Conservation (phyloP, 2,113 vertebrate species). For the Tenrec ecaudatus region DNA sequence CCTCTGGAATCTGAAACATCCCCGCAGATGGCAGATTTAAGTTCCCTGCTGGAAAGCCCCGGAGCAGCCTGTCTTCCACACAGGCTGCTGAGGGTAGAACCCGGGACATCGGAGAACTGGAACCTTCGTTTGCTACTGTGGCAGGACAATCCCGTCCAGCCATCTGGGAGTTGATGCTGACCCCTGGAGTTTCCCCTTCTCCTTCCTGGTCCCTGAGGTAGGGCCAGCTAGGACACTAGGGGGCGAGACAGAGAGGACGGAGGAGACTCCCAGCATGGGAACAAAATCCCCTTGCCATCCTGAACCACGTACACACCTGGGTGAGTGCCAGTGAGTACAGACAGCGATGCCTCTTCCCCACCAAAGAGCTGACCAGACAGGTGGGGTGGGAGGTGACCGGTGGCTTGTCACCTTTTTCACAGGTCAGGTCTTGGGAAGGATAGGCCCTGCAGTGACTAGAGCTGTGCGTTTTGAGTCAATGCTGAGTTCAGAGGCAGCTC, state of each 20-base stretch:
- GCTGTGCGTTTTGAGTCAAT: background rate
- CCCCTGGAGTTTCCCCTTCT: background rate
- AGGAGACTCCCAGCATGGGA: background rate
- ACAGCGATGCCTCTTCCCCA: background rate
- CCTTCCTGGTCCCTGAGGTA: background rate
- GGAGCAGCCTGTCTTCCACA: background rate
- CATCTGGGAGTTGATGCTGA: background rate
- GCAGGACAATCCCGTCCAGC: background rate
- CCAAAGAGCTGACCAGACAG: background rate
- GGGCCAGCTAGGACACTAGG: background rate
- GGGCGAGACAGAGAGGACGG: background rate
- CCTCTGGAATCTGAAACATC: background rate
- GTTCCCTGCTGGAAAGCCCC: background rate
- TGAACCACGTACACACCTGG: background rate
- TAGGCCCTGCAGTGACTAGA: no score
- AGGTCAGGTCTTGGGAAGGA: no score
- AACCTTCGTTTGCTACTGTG: background rate
- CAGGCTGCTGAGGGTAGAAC: constrained; percentile 32
- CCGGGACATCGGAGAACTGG: background rate
- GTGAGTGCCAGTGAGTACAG: background rate
- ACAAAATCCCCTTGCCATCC: background rate
- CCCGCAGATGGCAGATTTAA: background rate
- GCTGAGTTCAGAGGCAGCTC: background rate
- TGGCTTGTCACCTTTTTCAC: no score
- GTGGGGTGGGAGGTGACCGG: no score